Evolutionary conservation across 30 jellyfish, hydroid and myxozoan species (phyloP).

Genomic region (Sanderia malayensis): DNA sequence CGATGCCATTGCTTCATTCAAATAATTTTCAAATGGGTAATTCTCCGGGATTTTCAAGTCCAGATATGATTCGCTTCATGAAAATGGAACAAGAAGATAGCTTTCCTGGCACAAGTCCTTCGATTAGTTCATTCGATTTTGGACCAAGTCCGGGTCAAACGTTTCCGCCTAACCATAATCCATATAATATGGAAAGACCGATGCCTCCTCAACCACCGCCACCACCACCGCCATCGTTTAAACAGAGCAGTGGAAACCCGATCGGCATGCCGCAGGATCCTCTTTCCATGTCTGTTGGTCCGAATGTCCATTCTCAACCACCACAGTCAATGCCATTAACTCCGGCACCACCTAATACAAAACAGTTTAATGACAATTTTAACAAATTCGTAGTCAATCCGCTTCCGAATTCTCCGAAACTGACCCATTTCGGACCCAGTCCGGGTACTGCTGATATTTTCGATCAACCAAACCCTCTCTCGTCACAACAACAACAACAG

Average conservation of each 20-base stretch:
- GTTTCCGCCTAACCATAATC: constrained; percentile 50
- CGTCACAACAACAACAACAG: constrained; percentile 63
- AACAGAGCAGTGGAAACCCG: constrained; percentile 49
- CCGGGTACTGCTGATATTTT: constrained; percentile 75
- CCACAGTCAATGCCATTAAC: constrained; percentile 51
- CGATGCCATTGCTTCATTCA: constrained; percentile 53
- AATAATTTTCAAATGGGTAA: constrained; percentile 43
- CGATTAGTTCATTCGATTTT: constrained; percentile 47
- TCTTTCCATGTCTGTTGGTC: constrained; percentile 35
- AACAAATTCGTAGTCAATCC: constrained; percentile 36
- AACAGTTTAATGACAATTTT: constrained; percentile 46
- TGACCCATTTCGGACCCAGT: constrained; percentile 94
- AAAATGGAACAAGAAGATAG: constrained; percentile 44
- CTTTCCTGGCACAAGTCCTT: constrained; percentile 25
- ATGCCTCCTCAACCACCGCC: constrained; percentile 44
- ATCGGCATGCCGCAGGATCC: constrained; percentile 43
- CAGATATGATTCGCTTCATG: constrained; percentile 48
- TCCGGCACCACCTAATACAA: constrained; percentile 47
- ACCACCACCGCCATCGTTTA: no score
- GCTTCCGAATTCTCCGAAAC: constrained; percentile 82
- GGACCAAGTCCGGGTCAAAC: constrained; percentile 41
- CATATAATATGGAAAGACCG: constrained; percentile 41
- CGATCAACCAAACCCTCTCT: constrained; percentile 53
- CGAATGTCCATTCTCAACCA: constrained; percentile 21
- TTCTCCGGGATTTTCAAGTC: constrained; percentile 48